Base-by-base conservation (phyloP, 2,888 invertebrate genomes). In the Gymnosoma rotundatum region DNA sequence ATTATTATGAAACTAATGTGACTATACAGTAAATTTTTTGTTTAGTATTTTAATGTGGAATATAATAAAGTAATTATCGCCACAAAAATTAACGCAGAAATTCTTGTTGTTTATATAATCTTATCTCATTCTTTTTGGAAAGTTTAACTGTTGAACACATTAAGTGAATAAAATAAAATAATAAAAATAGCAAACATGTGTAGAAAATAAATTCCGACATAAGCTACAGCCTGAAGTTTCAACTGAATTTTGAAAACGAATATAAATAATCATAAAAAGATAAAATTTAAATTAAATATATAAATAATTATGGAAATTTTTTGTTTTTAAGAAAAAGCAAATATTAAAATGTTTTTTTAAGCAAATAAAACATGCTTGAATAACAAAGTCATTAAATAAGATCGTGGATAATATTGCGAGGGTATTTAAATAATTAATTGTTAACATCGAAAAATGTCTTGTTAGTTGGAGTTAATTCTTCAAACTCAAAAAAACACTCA, bases 61-160 rank as follows among this genome's bases (percentile, higher is more conserved):
- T 12, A 20, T 16, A 36, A 50, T 50, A 54, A 50, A 63, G 8
- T 61, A 64, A 36, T 56, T 64, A 74, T 64, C 45, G 18, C 63
- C 32, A 54, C 42, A 36, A 50, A 50, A 60, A 18, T 36, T 20
- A 36, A 32, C n/a, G 20, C 36, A 45, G 54, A 42, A 18, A 32
- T 32, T 32, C 3, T 42, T 45, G n/a, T 50, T 74, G 54, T 32
- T 63, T 54, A 42, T 64, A 63, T 70, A 67, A 73, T 73, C 60
- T 74, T 67, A 80, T 80, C 61, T 69, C 61, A 61, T 67, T 36
- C 58, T 48, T 66, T 16, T 66, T 58, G 36, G 16, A 54, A 66
- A 73, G 38, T 66, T 42, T 67, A 42, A 67, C 67, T 73, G 73
- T 61, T 74, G 20, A 45, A 67, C 36, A 74, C 58, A 14, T 45